Base-by-base conservation (phyloP, 2,797 vertebrate genomes). In the Pteropus rufus region DNA sequence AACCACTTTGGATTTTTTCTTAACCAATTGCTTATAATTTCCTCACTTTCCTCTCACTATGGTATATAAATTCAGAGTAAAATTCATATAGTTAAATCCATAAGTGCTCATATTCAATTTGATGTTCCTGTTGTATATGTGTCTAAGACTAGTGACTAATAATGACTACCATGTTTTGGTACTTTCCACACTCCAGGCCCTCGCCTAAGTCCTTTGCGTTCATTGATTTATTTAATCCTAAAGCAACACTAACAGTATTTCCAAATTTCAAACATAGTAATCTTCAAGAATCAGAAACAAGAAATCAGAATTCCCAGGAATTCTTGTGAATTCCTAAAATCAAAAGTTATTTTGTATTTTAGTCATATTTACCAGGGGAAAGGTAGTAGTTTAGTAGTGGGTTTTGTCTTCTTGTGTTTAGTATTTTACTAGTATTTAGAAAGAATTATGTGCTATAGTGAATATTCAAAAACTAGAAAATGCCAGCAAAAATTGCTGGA, bases 381-480 rank as follows among this genome's bases (percentile, higher is more conserved):
- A 73, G 73, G 31, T 75, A 46, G 7, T 77, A 73, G 62, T 54
- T 82, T 89, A 72, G 29, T 44, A 49, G 5, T 80, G 73, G 10
- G 82, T 91, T 70, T 70, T 81, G 8, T 41, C 54, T 86, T 72
- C 14, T 64, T 70, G 89, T 92, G 0, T 85, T 89, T 58, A 70
- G 29, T 76, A 72, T 75, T 85, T 95, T 93, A 62, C 54, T 72
- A 64, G 7, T 26, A 85, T 73, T 80, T 91, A 84, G 11, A 95
- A 94, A 95, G 64, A 82, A 62, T 19, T 54, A 19, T 60, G 65
- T 24, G 5, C 34, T 91, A 54, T 52, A 69, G 10, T 44, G 29
- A 92, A 85, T 77, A 93, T 44, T 76, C 29, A 79, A 77, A 95
- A 85, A 80, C 65, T 52, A 14, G 15, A 90, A 96, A 96, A 62